Percentiles rank a stretch among this genome's conserved stretches.
Evolutionary conservation across 2,113 vertebrate species (phyloP).

Genomic region (Saccopteryx bilineata): DNA sequence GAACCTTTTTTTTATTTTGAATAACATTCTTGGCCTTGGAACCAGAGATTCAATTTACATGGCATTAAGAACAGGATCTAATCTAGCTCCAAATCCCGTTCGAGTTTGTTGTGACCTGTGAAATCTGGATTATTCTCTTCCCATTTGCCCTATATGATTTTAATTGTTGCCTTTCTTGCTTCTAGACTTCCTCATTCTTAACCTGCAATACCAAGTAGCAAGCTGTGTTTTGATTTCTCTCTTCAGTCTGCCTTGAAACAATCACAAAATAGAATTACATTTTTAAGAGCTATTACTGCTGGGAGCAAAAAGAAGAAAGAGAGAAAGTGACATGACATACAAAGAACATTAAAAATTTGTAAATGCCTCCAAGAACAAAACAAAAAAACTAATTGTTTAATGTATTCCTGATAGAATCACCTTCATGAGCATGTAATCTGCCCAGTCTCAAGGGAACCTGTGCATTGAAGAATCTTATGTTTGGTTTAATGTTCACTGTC

Average conservation of each 20-base stretch:
- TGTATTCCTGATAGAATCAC: neutral
- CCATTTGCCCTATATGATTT: neutral
- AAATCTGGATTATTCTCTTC: neutral
- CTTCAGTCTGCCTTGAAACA: neutral
- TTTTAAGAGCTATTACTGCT: neutral
- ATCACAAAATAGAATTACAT: neutral
- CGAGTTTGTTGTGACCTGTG: neutral
- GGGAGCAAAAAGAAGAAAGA: neutral
- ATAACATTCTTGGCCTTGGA: neutral
- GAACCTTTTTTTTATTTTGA: neutral
- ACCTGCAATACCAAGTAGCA: neutral
- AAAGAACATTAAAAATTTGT: neutral
- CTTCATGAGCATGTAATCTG: neutral
- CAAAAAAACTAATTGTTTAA: neutral
- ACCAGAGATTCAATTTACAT: neutral
- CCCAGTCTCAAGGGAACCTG: accelerated
- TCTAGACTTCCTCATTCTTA: neutral
- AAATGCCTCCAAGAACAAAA: neutral
- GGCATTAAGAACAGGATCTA: neutral
- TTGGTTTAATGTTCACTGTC: neutral
- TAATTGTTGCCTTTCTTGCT: neutral
- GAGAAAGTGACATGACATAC: neutral
- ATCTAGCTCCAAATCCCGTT: neutral
- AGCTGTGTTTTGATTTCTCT: neutral
- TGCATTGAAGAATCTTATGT: neutral